Evolutionary conservation across 2,113 vertebrate species (phyloP).

Genomic region (Coregonus clupeaformis): DNA sequence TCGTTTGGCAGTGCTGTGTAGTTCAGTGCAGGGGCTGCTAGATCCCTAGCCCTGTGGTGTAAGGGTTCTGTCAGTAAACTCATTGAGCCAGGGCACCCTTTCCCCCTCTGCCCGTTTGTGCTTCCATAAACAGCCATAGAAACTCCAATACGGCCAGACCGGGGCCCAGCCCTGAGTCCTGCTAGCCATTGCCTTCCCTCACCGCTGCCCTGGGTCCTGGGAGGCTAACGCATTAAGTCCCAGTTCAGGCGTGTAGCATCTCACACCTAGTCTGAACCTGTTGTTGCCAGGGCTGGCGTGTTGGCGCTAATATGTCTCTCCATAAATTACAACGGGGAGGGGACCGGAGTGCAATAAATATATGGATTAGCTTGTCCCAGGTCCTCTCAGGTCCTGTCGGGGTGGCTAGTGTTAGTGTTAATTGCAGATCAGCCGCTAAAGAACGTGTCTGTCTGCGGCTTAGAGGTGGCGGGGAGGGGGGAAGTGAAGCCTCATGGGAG

Average conservation of each 20-base stretch:
- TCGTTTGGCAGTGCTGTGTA: conserved; percentile 42
- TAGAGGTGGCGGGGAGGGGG: conserved; percentile 33
- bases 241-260: conserved; percentile 70
- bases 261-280: conserved; percentile 66
- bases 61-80: conserved; percentile 69
- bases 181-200: conserved; percentile 43
- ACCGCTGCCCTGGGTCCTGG: conserved; percentile 52
- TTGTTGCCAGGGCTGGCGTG: conserved; percentile 69
- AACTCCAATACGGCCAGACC: conserved; percentile 68
- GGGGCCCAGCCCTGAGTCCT: conserved; percentile 34
- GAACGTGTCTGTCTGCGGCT: conserved; percentile 65
- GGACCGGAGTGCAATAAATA: conserved; percentile 75
- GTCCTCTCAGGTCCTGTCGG: conserved; percentile 55
- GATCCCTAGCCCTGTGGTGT: conserved; percentile 65
- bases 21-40: conserved; percentile 58
- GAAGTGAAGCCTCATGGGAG: conserved; percentile 44
- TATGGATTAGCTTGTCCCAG: conserved; percentile 76
- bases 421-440: conserved; percentile 63
- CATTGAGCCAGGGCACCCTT: conserved; percentile 37
- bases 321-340: conserved; percentile 79
- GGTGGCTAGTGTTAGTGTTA: conserved; percentile 22
- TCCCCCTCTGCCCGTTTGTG: conserved; percentile 46
- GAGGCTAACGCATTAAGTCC: conserved; percentile 62
- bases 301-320: conserved; percentile 78
- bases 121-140: conserved; percentile 61